A percentile compares a stretch with the other conserved stretches of the same genome.
Evolutionary conservation across 2,888 invertebrate genomes (phyloP).

Genomic region (Hermaeophaga mercurialis): DNA sequence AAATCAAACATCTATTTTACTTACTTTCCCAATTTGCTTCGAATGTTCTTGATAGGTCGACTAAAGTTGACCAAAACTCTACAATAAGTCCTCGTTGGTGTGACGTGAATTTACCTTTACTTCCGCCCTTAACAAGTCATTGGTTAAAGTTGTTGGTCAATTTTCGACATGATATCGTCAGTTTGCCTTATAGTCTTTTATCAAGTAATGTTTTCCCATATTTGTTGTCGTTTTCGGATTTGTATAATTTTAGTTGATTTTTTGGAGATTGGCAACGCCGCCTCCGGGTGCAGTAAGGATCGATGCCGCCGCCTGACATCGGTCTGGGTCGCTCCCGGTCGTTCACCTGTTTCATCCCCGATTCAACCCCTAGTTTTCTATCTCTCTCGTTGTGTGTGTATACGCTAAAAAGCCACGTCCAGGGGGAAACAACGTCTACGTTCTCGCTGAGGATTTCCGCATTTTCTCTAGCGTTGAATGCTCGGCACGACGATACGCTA

Average conservation of each 20-base stretch:
- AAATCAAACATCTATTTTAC: too few relatives aligned
- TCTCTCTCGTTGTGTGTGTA: constrained; percentile 24
- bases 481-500: constrained; percentile 20
- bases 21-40: too few relatives aligned
- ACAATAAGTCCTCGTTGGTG: too few relatives aligned
- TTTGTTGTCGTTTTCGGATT: too few relatives aligned
- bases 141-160: too few relatives aligned
- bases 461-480: constrained; percentile 21
- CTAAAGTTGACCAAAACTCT: too few relatives aligned
- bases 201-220: too few relatives aligned
- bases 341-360: constrained; percentile 53
- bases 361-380: constrained; percentile 37
- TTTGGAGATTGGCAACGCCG: constrained; percentile 10
- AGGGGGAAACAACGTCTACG: constrained; percentile 32
- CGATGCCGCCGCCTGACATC: constrained; percentile 54
- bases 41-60: too few relatives aligned
- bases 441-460: constrained; percentile 28
- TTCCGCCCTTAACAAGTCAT: too few relatives aligned
- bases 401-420: constrained; percentile 38
- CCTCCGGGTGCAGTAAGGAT: constrained; percentile 53
- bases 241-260: neutral
- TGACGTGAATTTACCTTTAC: too few relatives aligned
- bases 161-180: too few relatives aligned
- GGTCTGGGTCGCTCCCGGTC: constrained; percentile 57
- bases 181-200: too few relatives aligned